These are phyloP conservation scores for Bombus haemorrhoidalis DNA, from an alignment of 1,140 invertebrate genomes.

Conservation along the genomic window DNA sequence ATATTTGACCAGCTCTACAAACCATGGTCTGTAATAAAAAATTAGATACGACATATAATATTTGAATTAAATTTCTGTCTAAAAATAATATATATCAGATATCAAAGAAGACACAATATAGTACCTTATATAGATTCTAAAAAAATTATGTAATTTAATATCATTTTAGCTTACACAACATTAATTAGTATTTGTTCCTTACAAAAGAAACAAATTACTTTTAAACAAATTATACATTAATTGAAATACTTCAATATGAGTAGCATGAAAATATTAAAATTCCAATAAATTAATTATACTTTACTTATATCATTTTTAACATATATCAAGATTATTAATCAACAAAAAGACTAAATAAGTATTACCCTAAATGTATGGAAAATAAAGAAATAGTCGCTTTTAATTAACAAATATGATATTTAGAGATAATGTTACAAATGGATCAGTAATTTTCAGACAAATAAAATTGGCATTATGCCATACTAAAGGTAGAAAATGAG, in stretches of 20 bases:
- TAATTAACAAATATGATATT: conserved; percentile 31
- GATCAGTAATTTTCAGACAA: conserved; percentile 58
- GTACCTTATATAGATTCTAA: neutral
- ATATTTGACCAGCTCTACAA: conserved; percentile 79
- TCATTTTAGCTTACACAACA: neutral
- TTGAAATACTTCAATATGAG: neutral
- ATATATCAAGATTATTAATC: neutral
- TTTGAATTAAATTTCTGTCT: neutral
- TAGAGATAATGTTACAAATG: conserved; percentile 47
- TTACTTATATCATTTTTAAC: neutral
- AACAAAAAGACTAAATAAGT: neutral
- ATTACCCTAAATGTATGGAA: conserved; percentile 5
- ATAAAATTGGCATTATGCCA: conserved; percentile 71
- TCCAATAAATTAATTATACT: neutral
- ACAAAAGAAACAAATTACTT: conserved; percentile 7
- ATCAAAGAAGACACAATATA: neutral
- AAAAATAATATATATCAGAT: neutral
- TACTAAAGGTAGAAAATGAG: conserved; percentile 71
- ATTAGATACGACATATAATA: conserved; percentile 6
- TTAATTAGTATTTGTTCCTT: neutral
- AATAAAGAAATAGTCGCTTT: conserved; percentile 5
- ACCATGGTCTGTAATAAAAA: conserved; percentile 75
- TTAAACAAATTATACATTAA: neutral
- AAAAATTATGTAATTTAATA: conserved; percentile 13
- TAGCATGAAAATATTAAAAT: neutral